phyloP scores from a whole-genome alignment of 2,113 vertebrate genomes.

The Psophia crepitans region DNA sequence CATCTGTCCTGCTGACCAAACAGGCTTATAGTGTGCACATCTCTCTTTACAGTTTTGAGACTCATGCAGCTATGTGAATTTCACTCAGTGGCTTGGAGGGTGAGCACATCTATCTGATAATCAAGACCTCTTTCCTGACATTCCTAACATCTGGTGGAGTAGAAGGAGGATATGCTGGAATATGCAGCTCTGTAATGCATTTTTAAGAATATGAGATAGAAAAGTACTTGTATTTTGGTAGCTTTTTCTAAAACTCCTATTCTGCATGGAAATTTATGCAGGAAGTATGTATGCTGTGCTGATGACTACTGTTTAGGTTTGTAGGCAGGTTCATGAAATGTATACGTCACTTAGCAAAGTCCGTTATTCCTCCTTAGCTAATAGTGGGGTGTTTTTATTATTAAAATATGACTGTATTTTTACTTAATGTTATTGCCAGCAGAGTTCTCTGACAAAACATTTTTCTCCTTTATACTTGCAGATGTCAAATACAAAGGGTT shows the following conservation, averaged over 20 bases:
- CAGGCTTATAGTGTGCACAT: neutral
- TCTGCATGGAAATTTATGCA: neutral
- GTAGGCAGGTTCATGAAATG: neutral
- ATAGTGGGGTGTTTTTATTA: neutral
- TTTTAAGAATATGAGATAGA: neutral
- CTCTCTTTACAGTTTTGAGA: neutral
- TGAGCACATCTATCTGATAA: neutral
- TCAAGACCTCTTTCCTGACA: neutral
- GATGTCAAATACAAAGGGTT: constrained; percentile 22
- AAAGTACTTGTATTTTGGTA: neutral
- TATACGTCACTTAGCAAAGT: neutral
- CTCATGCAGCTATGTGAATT: neutral
- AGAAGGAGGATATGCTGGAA: neutral
- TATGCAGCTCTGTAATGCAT: neutral
- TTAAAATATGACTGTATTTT: neutral
- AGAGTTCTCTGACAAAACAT: neutral
- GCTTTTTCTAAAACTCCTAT: neutral
- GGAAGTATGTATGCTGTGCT: neutral
- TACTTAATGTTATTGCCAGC: neutral
- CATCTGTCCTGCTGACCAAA: neutral
- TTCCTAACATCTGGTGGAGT: neutral
- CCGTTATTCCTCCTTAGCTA: neutral
- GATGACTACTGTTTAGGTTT: neutral
- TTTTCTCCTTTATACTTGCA: neutral
- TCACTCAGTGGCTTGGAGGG: neutral